Conservation (phyloP, 1,140 invertebrate species). For the Bombus sylvicola region DNA sequence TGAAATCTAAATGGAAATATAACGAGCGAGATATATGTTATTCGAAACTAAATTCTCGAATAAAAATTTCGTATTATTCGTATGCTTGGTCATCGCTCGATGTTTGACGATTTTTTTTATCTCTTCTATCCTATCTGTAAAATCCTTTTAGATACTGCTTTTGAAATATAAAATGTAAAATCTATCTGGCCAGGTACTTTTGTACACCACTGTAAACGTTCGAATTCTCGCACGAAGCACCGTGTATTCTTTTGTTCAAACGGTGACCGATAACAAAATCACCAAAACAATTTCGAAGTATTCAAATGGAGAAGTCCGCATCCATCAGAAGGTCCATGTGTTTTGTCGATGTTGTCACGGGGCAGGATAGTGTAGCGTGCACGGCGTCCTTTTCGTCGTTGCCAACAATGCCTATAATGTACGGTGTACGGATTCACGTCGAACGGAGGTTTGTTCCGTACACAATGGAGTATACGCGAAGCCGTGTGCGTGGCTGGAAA, state of each 20-base stretch:
- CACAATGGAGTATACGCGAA: neutral
- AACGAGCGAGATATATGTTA: too few relatives aligned
- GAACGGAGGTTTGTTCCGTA: neutral
- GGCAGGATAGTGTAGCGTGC: neutral
- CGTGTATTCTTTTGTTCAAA: neutral
- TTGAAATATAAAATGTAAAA: too few relatives aligned
- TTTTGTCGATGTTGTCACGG: neutral
- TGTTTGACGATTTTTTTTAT: too few relatives aligned
- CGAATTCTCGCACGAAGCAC: neutral
- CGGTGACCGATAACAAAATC: neutral
- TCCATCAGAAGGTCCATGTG: neutral
- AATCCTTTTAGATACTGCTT: too few relatives aligned
- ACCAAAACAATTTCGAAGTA: neutral
- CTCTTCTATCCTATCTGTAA: too few relatives aligned
- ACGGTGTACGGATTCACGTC: neutral
- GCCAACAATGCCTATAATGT: neutral
- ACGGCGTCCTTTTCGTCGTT: neutral
- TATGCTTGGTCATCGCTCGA: too few relatives aligned
- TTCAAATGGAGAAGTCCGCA: neutral
- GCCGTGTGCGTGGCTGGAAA: slow-evolving; percentile 2
- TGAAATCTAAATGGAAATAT: too few relatives aligned
- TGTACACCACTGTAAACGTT: neutral
- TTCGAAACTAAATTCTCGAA: too few relatives aligned
- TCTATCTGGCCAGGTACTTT: too few relatives aligned
- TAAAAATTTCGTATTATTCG: too few relatives aligned